These are phyloP conservation scores for Caenorhabditis sinica DNA, from an alignment of 2,888 invertebrate species.

Conservation along the genomic window DNA sequence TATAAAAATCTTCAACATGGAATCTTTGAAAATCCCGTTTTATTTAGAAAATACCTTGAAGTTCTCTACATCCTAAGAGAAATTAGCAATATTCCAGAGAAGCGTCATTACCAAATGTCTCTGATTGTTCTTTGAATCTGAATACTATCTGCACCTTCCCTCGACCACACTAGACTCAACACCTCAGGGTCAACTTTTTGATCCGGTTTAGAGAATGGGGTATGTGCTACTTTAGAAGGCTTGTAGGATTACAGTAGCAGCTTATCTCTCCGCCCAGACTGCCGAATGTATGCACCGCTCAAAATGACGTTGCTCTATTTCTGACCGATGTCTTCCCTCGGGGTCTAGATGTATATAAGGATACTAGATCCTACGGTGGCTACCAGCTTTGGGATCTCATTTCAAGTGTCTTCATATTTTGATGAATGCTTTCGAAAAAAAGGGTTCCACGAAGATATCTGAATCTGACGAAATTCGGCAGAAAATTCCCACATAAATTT, in stretches of 20 bases:
- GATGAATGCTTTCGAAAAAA: background rate
- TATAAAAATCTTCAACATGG: no score
- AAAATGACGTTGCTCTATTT: background rate
- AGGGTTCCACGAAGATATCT: background rate
- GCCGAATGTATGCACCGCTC: background rate
- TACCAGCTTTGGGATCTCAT: background rate
- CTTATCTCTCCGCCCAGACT: background rate
- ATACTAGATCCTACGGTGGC: background rate
- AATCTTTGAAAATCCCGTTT: no score
- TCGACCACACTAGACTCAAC: background rate
- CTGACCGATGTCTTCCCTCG: background rate
- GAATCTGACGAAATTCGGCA: background rate
- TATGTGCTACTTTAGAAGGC: background rate
- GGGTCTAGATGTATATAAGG: background rate
- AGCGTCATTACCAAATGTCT: no score
- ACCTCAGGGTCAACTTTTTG: background rate
- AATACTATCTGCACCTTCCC: no score
- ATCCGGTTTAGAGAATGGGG: background rate
- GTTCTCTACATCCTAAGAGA: no score
- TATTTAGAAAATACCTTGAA: no score
- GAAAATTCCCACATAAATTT: background rate
- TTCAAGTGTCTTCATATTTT: background rate
- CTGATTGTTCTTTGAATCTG: no score
- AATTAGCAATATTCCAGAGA: no score
- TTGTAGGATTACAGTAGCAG: conserved; percentile 6